Evolutionary conservation across 2,888 invertebrate genomes (phyloP).

Genomic region (Panorpa germanica): DNA sequence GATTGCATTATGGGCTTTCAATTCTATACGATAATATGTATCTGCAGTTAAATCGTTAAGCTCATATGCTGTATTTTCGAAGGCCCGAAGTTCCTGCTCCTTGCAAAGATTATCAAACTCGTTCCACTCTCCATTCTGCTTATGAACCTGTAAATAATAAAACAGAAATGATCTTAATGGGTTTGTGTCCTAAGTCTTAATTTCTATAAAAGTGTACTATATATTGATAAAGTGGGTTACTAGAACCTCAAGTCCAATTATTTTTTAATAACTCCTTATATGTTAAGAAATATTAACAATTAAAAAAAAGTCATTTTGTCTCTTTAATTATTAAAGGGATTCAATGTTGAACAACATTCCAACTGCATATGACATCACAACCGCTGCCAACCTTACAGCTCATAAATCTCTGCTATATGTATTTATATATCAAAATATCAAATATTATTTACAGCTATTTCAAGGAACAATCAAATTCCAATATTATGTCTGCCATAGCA

Average conservation of each 20-base stretch:
- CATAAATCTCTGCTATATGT: too few species aligned
- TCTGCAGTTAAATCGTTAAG: constrained; percentile 53
- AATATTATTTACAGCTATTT: too few species aligned
- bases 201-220: constrained; percentile 1
- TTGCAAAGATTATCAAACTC: constrained; percentile 32
- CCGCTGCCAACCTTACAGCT: too few species aligned
- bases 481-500: too few species aligned
- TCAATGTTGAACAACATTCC: too few species aligned
- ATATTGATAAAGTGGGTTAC: constrained; percentile 2
- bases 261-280: too few species aligned
- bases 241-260: background rate
- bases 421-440: too few species aligned
- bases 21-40: constrained; percentile 65
- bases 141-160: constrained; percentile 31
- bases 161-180: constrained; percentile 3
- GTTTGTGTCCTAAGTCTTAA: background rate
- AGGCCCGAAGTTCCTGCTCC: constrained; percentile 37
- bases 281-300: too few species aligned
- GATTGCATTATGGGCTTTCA: constrained; percentile 70
- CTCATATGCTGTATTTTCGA: constrained; percentile 42
- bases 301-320: too few species aligned
- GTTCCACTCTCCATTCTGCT: constrained; percentile 47
- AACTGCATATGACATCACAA: too few species aligned
- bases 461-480: too few species aligned
- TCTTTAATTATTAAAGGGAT: too few species aligned